Percentiles rank a stretch among this genome's conserved stretches.
phyloP scores from a whole-genome alignment of 92 coral and sea anemone genomes.

The Umimayanthus kanabou region DNA sequence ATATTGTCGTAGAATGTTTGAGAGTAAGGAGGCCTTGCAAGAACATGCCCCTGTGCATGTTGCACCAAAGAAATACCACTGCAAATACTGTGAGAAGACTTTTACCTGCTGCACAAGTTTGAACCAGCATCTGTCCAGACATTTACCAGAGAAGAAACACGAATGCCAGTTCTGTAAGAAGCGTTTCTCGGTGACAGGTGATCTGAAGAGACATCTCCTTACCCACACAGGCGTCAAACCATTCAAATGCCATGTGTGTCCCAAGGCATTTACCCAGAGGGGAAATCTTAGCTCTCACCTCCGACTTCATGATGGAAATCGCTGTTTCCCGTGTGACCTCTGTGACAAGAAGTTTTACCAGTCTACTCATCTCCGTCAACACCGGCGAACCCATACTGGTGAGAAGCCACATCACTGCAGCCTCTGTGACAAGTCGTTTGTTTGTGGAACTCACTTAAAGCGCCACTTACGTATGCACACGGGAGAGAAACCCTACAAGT shows the following conservation, averaged over 20 bases:
- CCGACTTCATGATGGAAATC: conserved; percentile 9
- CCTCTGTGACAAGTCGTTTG: not conserved
- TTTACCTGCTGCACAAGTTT: not conserved
- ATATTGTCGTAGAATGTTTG: conserved; percentile 18
- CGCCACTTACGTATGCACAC: conserved; percentile 7
- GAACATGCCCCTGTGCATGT: conserved; percentile 1
- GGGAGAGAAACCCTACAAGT: conserved; percentile 14
- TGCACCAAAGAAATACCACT: conserved; percentile 4
- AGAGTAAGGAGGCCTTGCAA: not conserved
- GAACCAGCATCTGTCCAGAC: not conserved
- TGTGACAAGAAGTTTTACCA: conserved; percentile 9
- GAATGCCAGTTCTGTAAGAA: conserved; percentile 1
- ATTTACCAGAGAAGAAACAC: conserved; percentile 5
- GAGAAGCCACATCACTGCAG: conserved; percentile 1
- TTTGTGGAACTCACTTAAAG: not conserved
- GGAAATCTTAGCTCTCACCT: conserved; percentile 11
- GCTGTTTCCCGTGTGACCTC: not conserved
- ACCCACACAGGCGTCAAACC: conserved; percentile 11
- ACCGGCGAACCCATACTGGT: not conserved
- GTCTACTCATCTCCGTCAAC: not conserved
- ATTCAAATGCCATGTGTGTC: conserved; percentile 9
- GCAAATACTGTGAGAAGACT: conserved; percentile 20
- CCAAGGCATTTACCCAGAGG: not conserved
- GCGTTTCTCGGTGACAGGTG: not conserved
- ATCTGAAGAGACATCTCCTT: conserved; percentile 10